These are phyloP conservation scores for Alectoris magna DNA, from an alignment of 2,797 vertebrate species.

Conservation along the genomic window DNA sequence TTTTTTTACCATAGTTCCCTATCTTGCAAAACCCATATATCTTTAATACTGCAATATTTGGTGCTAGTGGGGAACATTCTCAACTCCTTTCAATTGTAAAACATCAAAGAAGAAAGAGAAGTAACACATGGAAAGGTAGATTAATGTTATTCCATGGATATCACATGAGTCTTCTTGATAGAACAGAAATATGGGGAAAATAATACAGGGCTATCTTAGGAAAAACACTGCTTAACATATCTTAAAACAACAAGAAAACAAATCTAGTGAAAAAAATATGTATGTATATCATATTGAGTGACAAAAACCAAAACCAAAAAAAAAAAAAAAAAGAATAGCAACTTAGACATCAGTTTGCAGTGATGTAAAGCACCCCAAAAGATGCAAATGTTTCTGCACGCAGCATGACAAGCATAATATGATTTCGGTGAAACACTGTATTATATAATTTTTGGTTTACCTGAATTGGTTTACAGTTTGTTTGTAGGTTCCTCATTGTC, in stretches of 20 bases:
- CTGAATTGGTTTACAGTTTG: background rate
- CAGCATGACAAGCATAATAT: background rate
- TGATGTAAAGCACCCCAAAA: background rate
- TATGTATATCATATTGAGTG: background rate
- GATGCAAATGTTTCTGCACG: background rate
- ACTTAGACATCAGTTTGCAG: background rate
- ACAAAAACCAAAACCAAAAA: background rate
- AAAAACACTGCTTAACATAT: background rate
- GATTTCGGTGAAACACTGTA: background rate
- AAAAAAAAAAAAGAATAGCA: background rate
- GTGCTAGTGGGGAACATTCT: conserved; percentile 16
- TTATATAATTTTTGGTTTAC: background rate
- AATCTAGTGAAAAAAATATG: background rate
- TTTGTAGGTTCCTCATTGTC: background rate
- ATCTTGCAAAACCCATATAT: background rate
- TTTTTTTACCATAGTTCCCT: background rate
- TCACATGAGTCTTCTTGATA: background rate
- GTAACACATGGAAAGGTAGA: background rate
- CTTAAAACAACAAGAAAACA: background rate
- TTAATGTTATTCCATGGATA: background rate
- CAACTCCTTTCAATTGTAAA: conserved; percentile 25
- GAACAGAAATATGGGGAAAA: background rate
- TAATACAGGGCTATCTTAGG: rapidly evolving
- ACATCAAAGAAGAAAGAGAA: conserved; percentile 25
- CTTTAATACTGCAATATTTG: conserved; percentile 55